Evolutionary conservation across 2,113 vertebrate genomes (phyloP).

Genomic region (Lophochroa leadbeateri): DNA sequence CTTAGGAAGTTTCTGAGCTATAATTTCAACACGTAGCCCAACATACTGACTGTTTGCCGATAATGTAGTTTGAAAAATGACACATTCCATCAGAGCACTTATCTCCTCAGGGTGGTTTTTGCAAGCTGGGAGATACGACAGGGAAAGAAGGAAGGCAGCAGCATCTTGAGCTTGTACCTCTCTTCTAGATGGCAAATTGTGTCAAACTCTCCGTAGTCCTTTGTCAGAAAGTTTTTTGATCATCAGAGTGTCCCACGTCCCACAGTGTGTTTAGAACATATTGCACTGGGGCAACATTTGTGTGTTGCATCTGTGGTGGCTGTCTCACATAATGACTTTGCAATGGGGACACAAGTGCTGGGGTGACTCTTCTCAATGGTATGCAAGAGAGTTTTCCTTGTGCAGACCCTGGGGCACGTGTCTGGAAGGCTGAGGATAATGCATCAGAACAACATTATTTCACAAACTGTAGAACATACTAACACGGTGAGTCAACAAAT

Average conservation of each 20-base stretch:
- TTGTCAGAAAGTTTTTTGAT: slow-evolving; percentile 15
- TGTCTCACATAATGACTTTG: background rate
- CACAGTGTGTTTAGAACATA: background rate
- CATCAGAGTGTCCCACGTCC: background rate
- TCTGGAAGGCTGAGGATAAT: background rate
- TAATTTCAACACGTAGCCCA: slow-evolving; percentile 23
- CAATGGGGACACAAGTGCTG: background rate
- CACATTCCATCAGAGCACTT: background rate
- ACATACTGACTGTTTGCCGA: background rate
- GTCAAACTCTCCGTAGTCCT: background rate
- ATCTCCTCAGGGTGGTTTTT: background rate
- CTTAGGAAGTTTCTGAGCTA: slow-evolving; percentile 22
- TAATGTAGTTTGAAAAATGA: slow-evolving; percentile 3
- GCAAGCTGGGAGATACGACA: background rate
- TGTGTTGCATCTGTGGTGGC: background rate
- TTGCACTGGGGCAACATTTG: background rate
- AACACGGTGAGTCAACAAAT: background rate
- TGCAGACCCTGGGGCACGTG: background rate
- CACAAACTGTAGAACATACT: background rate
- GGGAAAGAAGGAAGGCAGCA: background rate
- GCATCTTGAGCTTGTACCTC: background rate
- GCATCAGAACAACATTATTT: background rate
- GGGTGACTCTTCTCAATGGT: background rate
- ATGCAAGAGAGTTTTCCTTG: background rate
- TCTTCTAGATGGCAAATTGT: background rate